Conservation (phyloP, 2,888 invertebrate genomes). For the Chrysopilus asiliformis region DNA sequence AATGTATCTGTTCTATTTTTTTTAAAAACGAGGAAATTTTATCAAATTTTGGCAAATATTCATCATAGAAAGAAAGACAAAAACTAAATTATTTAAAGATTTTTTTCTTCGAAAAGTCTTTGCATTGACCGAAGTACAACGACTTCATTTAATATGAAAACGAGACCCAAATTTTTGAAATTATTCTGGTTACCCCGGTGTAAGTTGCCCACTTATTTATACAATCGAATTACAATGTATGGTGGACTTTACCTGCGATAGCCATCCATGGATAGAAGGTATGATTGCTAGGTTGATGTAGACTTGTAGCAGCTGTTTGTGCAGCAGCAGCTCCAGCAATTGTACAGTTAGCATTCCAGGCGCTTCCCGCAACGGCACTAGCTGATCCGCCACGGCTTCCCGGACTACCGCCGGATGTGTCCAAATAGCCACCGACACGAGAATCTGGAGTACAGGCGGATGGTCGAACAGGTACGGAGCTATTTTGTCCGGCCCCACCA, state of each 20-base stretch:
- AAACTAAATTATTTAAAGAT: too few species aligned
- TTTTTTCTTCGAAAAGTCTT: too few species aligned
- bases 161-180: too few species aligned
- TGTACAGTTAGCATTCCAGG: constrained; percentile 82
- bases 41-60: too few species aligned
- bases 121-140: too few species aligned
- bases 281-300: constrained; percentile 81
- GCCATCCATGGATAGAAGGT: constrained; percentile 98
- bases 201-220: too few species aligned
- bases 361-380: constrained; percentile 45
- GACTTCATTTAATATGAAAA: too few species aligned
- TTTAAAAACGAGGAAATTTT: too few species aligned
- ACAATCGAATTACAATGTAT: background rate
- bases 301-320: constrained; percentile 68
- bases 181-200: too few species aligned
- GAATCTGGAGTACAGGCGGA: constrained; percentile 85
- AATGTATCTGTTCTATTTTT: too few species aligned
- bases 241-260: constrained; percentile 75
- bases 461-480: constrained; percentile 54
- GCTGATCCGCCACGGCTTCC: constrained; percentile 57
- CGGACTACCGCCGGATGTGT: constrained; percentile 62
- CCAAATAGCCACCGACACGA: constrained; percentile 59
- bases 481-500: constrained; percentile 37
- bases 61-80: too few species aligned
- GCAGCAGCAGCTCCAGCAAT: constrained; percentile 64